These are phyloP conservation scores for Aphelinus atriplicis DNA, from an alignment of 1,140 invertebrate genomes.

Conservation along the genomic window DNA sequence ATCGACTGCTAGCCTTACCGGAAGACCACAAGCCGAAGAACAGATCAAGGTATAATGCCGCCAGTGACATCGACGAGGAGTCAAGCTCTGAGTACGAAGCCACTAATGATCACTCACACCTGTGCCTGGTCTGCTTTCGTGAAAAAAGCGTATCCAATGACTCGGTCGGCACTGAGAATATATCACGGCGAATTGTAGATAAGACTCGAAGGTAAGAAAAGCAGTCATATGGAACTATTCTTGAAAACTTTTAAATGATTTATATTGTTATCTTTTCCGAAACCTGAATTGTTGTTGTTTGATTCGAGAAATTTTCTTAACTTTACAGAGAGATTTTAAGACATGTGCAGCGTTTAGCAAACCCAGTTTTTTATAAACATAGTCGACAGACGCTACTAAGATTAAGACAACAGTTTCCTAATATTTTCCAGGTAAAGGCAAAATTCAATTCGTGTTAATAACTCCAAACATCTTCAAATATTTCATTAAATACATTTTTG, in stretches of 20 bases:
- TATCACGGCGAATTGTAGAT: no score
- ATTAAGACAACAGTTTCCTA: constrained; percentile 87
- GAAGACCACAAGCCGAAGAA: constrained; percentile 33
- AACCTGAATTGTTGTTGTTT: constrained; percentile 6
- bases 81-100: constrained; percentile 53
- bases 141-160: constrained; percentile 46
- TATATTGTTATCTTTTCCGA: not conserved
- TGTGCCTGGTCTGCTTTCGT: constrained; percentile 59
- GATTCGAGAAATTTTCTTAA: constrained; percentile 4
- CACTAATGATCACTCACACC: constrained; percentile 50
- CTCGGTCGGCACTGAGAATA: not conserved
- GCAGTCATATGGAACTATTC: not conserved
- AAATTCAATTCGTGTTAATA: constrained; percentile 5
- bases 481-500: constrained; percentile 13
- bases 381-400: constrained; percentile 76
- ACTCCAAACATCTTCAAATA: constrained; percentile 20
- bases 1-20: not conserved
- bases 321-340: constrained; percentile 69
- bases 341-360: constrained; percentile 74
- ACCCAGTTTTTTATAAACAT: constrained; percentile 75
- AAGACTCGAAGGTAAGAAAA: constrained; percentile 54
- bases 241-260: not conserved
- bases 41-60: constrained; percentile 37
- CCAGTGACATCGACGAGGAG: constrained; percentile 58
- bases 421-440: constrained; percentile 62